Evolutionary conservation across 2,113 vertebrate species (phyloP), one percentile per base, ranked within the genome.

Genomic region (Pluvialis apricaria): DNA sequence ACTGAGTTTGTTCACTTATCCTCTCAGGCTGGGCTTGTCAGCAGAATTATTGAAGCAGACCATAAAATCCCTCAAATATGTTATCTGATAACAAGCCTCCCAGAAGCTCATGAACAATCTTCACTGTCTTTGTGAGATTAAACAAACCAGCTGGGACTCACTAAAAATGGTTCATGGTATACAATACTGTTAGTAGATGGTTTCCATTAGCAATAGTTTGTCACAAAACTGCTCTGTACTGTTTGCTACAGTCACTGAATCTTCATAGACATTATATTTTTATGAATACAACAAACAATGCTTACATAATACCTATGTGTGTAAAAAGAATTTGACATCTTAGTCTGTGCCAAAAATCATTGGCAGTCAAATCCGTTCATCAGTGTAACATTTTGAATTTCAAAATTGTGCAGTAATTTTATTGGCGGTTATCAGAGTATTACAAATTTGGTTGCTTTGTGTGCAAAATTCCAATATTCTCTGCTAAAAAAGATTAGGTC

Each of bases 21-120:
- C 36, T 97, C 71, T 42, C 60, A 92, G 79, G 40, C 32, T 85
- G 79, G 47, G 34, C 73, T 95, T 96, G 82, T 95, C 95, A 87
- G 73, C 73, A 75, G 73, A 91, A 91, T 88, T 96, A 96, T 60
- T 92, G 87, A 97, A 96, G 73, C 82, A 92, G 45, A 79, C 87
- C 45, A 32, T 92, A 93, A 92, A 88, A 87, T 90, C 70, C 61
- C 32, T 95, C 86, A 95, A 73, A 93, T 88, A 79, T 18, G 9
- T 94, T 93, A 83, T 64, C 60, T 88, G 90, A 95, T 82, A 97
- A 84, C 51, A 94, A 94, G 72, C 32, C 44, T 94, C 52, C 38
- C 68, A 94, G 87, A 94, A 88, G 73, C 44, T 88, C 71, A 64
- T 24, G 55, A 96, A 73, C 83, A 95, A 73, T 93, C 32, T 83